Conservation (phyloP, 2,888 invertebrate species). For the Protodeltote pygarga region DNA sequence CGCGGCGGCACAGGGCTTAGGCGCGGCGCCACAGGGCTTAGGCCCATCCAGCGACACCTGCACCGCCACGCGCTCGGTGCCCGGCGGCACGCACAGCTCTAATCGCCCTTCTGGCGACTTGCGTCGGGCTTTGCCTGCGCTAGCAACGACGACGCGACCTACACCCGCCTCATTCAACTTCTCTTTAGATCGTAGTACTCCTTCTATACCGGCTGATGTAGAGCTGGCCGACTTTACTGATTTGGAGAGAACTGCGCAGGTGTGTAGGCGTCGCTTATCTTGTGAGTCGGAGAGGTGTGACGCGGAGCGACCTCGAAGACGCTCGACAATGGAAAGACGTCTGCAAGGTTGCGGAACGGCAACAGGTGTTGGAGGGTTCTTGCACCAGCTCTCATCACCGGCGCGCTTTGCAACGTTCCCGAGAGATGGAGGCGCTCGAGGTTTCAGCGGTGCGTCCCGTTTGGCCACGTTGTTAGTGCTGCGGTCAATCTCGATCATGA, state of each 20-base stretch:
- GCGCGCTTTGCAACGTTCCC: background rate
- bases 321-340: constrained; percentile 18
- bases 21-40: background rate
- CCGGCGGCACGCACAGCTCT: constrained; percentile 50
- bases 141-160: constrained; percentile 49
- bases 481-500: constrained; percentile 62
- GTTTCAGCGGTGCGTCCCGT: background rate
- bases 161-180: constrained; percentile 50
- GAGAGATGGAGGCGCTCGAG: too few relatives aligned
- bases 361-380: constrained; percentile 7
- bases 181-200: constrained; percentile 27
- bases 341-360: constrained; percentile 33
- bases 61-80: constrained; percentile 42
- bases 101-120: constrained; percentile 16
- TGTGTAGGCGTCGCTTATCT: constrained; percentile 41
- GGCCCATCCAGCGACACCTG: constrained; percentile 37
- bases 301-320: constrained; percentile 21
- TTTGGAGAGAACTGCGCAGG: constrained; percentile 17
- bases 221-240: background rate
- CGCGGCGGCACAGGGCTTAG: background rate
- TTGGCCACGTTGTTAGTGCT: background rate
- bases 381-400: constrained; percentile 7
- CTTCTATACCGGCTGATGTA: constrained; percentile 3
- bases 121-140: too few relatives aligned
- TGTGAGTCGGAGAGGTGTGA: constrained; percentile 5